Evolutionary conservation across 1,140 invertebrate species (phyloP).

Genomic region (Euura saliciscinereae): DNA sequence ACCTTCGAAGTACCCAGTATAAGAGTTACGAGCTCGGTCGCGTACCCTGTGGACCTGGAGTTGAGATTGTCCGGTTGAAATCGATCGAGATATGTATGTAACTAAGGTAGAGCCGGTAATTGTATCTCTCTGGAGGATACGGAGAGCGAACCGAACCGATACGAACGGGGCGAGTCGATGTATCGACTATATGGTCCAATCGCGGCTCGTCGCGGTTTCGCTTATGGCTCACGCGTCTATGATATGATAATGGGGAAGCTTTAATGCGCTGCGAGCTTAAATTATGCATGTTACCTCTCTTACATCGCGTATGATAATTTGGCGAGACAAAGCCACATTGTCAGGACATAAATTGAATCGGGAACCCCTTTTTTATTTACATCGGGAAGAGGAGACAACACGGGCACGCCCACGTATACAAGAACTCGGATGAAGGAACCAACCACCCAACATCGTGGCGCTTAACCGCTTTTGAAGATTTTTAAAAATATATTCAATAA

Average conservation of each 20-base stretch:
- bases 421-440: neutral
- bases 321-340: slow-evolving; percentile 57
- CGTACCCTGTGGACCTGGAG: neutral
- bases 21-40: neutral
- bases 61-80: neutral
- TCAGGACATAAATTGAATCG: slow-evolving; percentile 56
- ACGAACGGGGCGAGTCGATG: neutral
- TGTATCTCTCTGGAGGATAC: neutral
- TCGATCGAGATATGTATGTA: neutral
- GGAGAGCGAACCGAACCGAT: neutral
- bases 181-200: neutral
- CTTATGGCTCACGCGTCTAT: slow-evolving; percentile 32
- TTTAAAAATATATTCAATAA: neutral
- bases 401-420: neutral
- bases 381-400: neutral
- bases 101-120: neutral
- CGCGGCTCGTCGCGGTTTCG: too few species aligned
- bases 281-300: slow-evolving; percentile 49
- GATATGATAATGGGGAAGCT: slow-evolving; percentile 45
- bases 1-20: neutral
- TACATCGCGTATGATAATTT: slow-evolving; percentile 54
- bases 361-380: slow-evolving; percentile 24
- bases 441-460: neutral
- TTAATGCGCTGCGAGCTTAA: slow-evolving; percentile 19
- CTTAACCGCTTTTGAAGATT: neutral